These are phyloP conservation scores for Notoglanidium macrostoma DNA, from an alignment of 2,797 vertebrate genomes.

Conservation along the genomic window DNA sequence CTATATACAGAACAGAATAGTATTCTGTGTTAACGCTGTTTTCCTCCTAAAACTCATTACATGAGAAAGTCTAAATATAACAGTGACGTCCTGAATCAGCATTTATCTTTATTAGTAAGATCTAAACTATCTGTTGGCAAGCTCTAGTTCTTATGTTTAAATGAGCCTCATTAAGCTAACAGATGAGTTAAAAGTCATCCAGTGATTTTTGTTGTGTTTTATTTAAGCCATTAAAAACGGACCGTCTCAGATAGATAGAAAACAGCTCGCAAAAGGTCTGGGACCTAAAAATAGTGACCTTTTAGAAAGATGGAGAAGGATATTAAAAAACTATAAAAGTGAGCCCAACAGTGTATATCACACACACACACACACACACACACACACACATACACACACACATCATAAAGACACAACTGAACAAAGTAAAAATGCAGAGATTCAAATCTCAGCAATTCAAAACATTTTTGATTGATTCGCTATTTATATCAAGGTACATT, in stretches of 20 bases:
- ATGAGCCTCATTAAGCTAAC: background rate
- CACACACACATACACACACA: background rate
- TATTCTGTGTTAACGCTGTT: background rate
- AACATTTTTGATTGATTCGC: background rate
- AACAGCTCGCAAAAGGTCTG: background rate
- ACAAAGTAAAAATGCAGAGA: background rate
- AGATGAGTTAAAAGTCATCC: background rate
- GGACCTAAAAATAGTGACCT: constrained; percentile 5
- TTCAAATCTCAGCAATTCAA: background rate
- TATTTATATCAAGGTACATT: background rate
- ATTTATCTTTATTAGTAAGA: background rate
- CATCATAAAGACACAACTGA: background rate
- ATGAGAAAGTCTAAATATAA: background rate
- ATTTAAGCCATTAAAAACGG: background rate
- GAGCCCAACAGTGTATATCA: background rate
- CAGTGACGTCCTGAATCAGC: background rate
- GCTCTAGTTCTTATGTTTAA: background rate
- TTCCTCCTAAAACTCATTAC: background rate
- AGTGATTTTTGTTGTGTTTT: background rate
- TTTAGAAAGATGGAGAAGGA: background rate
- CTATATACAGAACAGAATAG: background rate
- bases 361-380: background rate
- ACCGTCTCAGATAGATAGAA: no score
- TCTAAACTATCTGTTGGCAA: background rate
- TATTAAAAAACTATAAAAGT: background rate